Evolutionary conservation across 2,113 vertebrate species (phyloP).

Genomic region (Mesembrinibis cayennensis): DNA sequence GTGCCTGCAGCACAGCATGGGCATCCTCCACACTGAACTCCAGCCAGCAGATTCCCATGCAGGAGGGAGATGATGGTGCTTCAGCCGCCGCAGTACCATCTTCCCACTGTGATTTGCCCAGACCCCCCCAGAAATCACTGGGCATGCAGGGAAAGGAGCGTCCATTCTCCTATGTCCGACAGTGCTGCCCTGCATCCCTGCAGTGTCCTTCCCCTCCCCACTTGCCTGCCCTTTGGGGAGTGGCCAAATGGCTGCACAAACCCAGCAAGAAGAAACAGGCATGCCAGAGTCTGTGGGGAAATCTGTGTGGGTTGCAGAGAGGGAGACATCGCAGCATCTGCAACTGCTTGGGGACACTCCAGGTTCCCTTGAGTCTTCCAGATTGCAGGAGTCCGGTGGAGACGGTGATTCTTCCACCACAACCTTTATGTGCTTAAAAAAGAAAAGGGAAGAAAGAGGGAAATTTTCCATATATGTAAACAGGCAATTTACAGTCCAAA

Average conservation of each 20-base stretch:
- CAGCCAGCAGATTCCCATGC: fast-evolving
- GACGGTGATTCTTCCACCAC: fast-evolving
- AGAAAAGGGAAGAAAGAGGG: too few species aligned
- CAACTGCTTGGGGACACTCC: fast-evolving
- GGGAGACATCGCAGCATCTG: background rate
- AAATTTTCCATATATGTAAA: fast-evolving
- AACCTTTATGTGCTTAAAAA: fast-evolving
- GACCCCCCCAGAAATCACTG: background rate
- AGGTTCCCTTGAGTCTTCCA: background rate
- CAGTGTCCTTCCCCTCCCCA: too few species aligned
- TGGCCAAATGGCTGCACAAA: fast-evolving
- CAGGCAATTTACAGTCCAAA: background rate
- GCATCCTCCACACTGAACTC: fast-evolving
- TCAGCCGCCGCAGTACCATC: fast-evolving
- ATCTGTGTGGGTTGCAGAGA: fast-evolving
- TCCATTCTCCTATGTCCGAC: fast-evolving
- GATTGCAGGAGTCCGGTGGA: fast-evolving
- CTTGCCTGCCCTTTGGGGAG: fast-evolving
- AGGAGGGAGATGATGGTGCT: fast-evolving
- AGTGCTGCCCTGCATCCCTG: background rate
- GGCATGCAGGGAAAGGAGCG: background rate
- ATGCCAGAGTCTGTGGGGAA: fast-evolving
- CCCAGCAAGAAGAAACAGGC: fast-evolving
- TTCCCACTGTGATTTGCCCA: fast-evolving
- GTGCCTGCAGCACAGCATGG: background rate